These are phyloP conservation scores for Leuciscus waleckii DNA, from an alignment of 2,797 vertebrate species.

Conservation along the genomic window DNA sequence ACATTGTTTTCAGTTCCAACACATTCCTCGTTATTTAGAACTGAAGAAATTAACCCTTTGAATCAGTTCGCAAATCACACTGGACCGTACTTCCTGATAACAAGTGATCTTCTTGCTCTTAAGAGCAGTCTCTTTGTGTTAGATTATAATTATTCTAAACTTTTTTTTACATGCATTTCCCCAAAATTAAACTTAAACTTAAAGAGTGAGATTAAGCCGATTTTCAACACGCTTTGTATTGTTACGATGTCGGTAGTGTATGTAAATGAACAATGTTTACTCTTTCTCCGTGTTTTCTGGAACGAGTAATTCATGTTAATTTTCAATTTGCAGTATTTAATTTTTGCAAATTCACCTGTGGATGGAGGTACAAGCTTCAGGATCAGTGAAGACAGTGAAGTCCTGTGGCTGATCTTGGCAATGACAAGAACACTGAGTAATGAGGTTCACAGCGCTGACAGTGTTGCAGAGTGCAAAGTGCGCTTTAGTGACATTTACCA, in stretches of 20 bases:
- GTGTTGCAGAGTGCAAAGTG: neutral
- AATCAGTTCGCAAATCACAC: too few relatives aligned
- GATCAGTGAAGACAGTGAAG: neutral
- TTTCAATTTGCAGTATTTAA: neutral
- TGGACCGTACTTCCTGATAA: neutral
- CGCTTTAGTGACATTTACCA: neutral
- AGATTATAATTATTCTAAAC: neutral
- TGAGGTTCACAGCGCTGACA: neutral
- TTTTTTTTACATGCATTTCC: too few relatives aligned
- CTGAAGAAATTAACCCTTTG: too few relatives aligned
- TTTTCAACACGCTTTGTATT: neutral
- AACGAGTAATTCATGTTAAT: too few relatives aligned
- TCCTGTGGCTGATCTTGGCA: neutral
- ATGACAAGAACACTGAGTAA: neutral
- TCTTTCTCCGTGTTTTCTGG: neutral
- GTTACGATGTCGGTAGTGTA: too few relatives aligned
- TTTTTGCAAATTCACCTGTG: neutral
- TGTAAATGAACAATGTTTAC: too few relatives aligned
- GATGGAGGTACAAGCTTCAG: neutral
- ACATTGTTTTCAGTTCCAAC: neutral
- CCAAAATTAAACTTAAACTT: too few relatives aligned
- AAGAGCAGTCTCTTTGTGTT: neutral
- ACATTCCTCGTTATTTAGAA: neutral
- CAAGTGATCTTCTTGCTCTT: neutral
- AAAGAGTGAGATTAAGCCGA: too few relatives aligned